Conservation (phyloP, 2,888 invertebrate species). For the Microdon myrmicae region DNA sequence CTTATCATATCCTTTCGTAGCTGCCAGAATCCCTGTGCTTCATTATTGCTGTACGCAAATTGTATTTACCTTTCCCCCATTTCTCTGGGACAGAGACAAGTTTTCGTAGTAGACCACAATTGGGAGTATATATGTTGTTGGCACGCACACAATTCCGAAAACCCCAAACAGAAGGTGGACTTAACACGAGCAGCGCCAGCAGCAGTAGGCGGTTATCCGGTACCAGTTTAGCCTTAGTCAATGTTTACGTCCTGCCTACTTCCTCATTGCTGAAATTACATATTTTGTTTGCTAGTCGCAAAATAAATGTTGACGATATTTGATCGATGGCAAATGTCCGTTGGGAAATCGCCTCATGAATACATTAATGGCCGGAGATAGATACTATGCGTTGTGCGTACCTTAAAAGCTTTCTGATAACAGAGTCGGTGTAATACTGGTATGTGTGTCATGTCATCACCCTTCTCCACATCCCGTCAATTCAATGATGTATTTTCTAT, state of each 20-base stretch:
- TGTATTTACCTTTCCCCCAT: conserved; percentile 20
- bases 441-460: neutral
- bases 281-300: conserved; percentile 32
- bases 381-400: conserved; percentile 23
- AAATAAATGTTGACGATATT: conserved; percentile 30
- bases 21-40: conserved; percentile 2
- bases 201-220: too few relatives aligned
- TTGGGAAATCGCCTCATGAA: conserved; percentile 19
- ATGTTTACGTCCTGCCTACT: conserved; percentile 20
- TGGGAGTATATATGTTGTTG: conserved; percentile 2
- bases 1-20: conserved; percentile 5
- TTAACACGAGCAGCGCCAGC: neutral
- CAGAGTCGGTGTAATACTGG: conserved; percentile 31
- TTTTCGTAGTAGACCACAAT: neutral
- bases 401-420: conserved; percentile 40
- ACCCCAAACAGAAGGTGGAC: neutral
- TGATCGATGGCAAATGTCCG: conserved; percentile 22
- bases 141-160: neutral
- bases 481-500: conserved; percentile 1
- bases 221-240: conserved; percentile 16
- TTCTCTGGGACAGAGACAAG: neutral
- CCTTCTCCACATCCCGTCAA: neutral
- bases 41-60: conserved; percentile 26
- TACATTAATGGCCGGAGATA: conserved; percentile 25
- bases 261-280: conserved; percentile 29